Evolutionary conservation across 2,797 vertebrate species (phyloP).

Genomic region (Labroides dimidiatus): DNA sequence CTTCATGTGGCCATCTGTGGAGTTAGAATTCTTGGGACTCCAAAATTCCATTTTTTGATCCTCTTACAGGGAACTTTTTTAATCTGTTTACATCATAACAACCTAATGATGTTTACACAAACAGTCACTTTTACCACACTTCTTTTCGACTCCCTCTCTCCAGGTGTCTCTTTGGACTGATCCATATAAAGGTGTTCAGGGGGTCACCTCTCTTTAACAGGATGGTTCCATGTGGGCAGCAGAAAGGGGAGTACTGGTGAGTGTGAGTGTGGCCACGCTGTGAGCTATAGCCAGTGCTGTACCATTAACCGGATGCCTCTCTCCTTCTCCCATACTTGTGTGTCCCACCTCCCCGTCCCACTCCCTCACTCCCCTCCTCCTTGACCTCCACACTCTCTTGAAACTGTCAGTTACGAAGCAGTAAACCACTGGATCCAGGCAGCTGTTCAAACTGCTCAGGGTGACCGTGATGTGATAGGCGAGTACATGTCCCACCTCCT

Average conservation of each 20-base stretch:
- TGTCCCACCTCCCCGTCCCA: slow-evolving; percentile 37
- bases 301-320: slow-evolving; percentile 51
- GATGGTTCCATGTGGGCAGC: slow-evolving; percentile 25
- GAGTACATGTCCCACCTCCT: slow-evolving; percentile 71
- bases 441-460: slow-evolving; percentile 96
- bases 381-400: slow-evolving; percentile 80
- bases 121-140: background rate
- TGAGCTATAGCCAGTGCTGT: slow-evolving; percentile 72
- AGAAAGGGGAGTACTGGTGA: slow-evolving; percentile 50
- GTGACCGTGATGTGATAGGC: slow-evolving; percentile 93
- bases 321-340: slow-evolving; percentile 50
- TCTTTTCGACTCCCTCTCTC: slow-evolving; percentile 9
- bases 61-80: no score
- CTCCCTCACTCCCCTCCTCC: slow-evolving; percentile 63
- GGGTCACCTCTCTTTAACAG: slow-evolving; percentile 5
- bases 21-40: no score
- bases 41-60: no score
- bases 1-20: no score
- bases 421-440: slow-evolving; percentile 96
- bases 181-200: slow-evolving; percentile 1
- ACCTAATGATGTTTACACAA: no score
- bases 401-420: slow-evolving; percentile 97
- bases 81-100: no score
- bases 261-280: slow-evolving; percentile 63
- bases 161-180: slow-evolving; percentile 16